Conservation (phyloP, 2,113 vertebrate species). For the Actenoides lindsayi region DNA sequence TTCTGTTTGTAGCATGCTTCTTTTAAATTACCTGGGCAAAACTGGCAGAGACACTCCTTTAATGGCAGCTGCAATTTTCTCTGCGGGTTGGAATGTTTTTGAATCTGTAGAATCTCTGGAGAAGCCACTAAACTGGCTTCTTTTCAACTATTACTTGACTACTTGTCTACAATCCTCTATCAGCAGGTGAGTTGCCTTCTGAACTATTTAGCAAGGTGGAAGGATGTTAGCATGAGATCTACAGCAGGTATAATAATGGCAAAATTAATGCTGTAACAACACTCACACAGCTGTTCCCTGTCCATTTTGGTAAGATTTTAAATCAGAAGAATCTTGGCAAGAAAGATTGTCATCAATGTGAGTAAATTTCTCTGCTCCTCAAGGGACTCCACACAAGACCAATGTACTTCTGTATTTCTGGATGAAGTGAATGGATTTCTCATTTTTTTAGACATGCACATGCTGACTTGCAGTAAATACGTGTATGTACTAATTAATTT, state of each 20-base stretch:
- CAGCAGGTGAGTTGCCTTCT: conserved; percentile 85
- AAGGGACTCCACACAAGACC: neutral
- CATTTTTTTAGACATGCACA: neutral
- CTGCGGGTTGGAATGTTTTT: conserved; percentile 97
- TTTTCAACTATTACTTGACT: conserved; percentile 99
- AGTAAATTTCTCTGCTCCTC: neutral
- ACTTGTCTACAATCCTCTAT: conserved; percentile 95
- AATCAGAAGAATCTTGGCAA: neutral
- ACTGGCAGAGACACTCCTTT: conserved; percentile 89
- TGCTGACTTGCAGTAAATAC: neutral
- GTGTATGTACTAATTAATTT: neutral
- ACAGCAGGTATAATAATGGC: neutral
- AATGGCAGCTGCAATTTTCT: conserved; percentile 93
- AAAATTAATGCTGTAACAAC: neutral
- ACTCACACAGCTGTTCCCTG: neutral
- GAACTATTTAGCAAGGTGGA: neutral
- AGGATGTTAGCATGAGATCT: conserved; percentile 17
- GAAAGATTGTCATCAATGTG: neutral
- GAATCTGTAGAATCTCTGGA: conserved; percentile 93
- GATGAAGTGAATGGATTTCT: neutral
- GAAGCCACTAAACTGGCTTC: conserved; percentile 95
- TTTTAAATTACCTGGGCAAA: conserved; percentile 94
- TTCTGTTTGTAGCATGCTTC: conserved; percentile 88
- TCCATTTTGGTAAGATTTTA: neutral
- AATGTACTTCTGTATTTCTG: neutral